Base-by-base conservation (phyloP, 1,140 invertebrate genomes). In the Telenomus remus region DNA sequence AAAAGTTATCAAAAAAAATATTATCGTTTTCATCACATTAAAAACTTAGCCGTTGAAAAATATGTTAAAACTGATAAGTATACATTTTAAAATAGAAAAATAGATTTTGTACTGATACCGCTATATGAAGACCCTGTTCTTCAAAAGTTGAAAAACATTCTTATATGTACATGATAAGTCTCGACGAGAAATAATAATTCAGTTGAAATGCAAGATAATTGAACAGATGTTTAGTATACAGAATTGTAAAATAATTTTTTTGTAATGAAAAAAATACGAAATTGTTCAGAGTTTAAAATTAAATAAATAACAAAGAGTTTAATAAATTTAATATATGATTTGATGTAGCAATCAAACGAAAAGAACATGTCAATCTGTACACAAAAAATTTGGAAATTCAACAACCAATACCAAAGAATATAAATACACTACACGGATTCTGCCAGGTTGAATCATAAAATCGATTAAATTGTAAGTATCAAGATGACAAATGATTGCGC, bases 401-500 rank as follows among this genome's bases (percentile, higher is more conserved):
- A 61, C 6, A 42, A 53, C 46, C 11, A 53, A 59, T 72, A 72
- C 69, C 69, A 72, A 72, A 73, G 60, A 27, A 73, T 65, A 33
- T 57, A 71, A 50, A 47, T 51, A 47, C 57, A 55, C 61, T 60
- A 65, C 53, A 35, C 34, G 61, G 42, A 60, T 64, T 65, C 53
- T 65, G 61, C 61, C 55, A 73, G 69, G 60, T 60, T 65, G 53
- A 60, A 73, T 12, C 35, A 55, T 64, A 59, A 64, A 73, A 15
- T 65, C 4, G 12, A 44, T 65, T 53, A 54, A 50, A 65, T 48
- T 59, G 47, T 72, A 65, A 46, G 50, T 60, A 54, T 54, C 7
- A 13, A 42, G 19, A 14, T 49, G 10, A 64, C 37, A 57, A 19
- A 63, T 63, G 44, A 71, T 47, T 59, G 16, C 69, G 65, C 65